phyloP scores from a whole-genome alignment of 1,140 invertebrate species.

The Drosophila navojoa region DNA sequence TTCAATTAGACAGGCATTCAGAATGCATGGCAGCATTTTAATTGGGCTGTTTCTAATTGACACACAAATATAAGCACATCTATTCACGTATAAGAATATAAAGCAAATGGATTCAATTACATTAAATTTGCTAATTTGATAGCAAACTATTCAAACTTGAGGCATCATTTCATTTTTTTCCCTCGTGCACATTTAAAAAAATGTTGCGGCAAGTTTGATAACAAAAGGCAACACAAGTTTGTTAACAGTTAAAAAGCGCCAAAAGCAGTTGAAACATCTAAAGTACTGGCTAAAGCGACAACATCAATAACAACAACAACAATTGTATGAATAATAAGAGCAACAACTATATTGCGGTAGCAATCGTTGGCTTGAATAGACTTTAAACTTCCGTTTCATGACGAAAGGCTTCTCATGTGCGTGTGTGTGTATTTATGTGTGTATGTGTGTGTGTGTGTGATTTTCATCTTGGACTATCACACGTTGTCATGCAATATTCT shows the following conservation, averaged over 20 bases:
- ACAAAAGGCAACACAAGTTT: constrained; percentile 45
- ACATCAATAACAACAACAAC: constrained; percentile 14
- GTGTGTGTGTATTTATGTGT: neutral
- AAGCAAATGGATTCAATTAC: neutral
- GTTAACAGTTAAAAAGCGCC: constrained; percentile 53
- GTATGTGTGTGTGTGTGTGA: constrained; percentile 21
- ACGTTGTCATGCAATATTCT: constrained; percentile 76
- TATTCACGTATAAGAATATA: neutral
- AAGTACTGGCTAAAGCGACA: constrained; percentile 26
- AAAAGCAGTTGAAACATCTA: constrained; percentile 40
- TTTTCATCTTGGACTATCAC: constrained; percentile 53
- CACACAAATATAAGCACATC: neutral
- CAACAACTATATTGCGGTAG: constrained; percentile 7
- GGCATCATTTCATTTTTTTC: too few species aligned
- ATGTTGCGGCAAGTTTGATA: constrained; percentile 34
- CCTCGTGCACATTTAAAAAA: constrained; percentile 1
- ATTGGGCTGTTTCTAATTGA: constrained; percentile 3
- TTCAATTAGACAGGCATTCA: constrained; percentile 5
- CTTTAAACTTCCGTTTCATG: constrained; percentile 63
- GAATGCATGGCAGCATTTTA: constrained; percentile 3
- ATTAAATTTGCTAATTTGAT: constrained; percentile 4
- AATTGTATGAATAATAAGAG: constrained; percentile 12
- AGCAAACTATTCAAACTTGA: neutral
- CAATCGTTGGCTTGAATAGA: constrained; percentile 53
- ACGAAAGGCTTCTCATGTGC: constrained; percentile 53